Percentiles rank a stretch among this genome's conserved stretches.
Conservation (phyloP, 2,113 vertebrate species). For the Pristiophorus japonicus region DNA sequence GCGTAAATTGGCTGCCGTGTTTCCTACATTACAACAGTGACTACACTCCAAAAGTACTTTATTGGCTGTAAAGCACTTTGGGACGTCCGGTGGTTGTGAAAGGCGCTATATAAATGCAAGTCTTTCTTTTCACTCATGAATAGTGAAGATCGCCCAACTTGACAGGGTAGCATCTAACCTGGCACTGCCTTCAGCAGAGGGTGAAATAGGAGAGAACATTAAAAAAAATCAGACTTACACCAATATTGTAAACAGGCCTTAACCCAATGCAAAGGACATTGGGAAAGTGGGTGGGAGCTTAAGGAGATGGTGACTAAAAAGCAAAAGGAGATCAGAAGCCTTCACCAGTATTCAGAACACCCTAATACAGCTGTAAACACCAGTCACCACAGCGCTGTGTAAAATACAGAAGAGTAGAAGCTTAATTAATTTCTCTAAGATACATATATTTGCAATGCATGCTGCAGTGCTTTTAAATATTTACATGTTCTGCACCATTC, state of each 20-base stretch:
- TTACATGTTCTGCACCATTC: not conserved
- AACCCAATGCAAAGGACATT: not conserved
- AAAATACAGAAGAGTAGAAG: not conserved
- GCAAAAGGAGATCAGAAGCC: not conserved
- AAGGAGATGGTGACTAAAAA: not conserved
- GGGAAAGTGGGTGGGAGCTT: not conserved
- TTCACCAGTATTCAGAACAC: not conserved
- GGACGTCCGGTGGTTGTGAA: no score
- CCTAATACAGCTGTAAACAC: not conserved
- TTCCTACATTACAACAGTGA: no score
- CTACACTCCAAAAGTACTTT: no score
- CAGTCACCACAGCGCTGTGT: not conserved
- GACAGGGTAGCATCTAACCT: not conserved
- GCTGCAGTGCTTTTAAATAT: slow-evolving; percentile 2
- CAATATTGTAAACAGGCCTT: not conserved
- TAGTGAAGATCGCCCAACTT: not conserved
- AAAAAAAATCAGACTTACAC: no score
- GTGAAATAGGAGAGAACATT: no score
- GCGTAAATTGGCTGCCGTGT: no score
- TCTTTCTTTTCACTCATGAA: not conserved
- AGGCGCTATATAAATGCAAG: no score
- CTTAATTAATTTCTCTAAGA: slow-evolving; percentile 16
- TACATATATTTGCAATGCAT: not conserved
- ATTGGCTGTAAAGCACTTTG: no score
- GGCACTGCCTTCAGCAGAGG: not conserved